Percentiles rank a stretch among this genome's conserved stretches.
These are phyloP conservation scores for Macrophya annulata DNA, from an alignment of 2,888 invertebrate species.

Conservation along the genomic window DNA sequence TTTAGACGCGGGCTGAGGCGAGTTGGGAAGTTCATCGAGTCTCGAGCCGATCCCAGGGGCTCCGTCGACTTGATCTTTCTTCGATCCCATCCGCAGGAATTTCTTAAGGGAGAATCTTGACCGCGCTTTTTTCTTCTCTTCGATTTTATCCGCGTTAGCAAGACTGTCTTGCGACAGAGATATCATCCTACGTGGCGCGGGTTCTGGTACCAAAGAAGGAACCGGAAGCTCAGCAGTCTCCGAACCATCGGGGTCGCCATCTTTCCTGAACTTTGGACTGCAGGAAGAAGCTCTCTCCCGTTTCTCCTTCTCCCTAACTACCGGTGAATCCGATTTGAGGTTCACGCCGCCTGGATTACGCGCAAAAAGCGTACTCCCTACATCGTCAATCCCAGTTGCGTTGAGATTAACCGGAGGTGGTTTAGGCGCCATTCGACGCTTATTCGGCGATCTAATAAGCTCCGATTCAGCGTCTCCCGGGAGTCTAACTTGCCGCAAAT, in stretches of 20 bases:
- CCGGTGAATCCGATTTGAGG: slow-evolving; percentile 85
- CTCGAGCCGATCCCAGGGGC: slow-evolving; percentile 80
- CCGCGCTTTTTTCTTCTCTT: slow-evolving; percentile 86
- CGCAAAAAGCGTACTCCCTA: slow-evolving; percentile 82
- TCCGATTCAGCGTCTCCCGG: slow-evolving; percentile 62
- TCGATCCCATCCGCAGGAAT: slow-evolving; percentile 89
- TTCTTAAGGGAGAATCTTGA: slow-evolving; percentile 91
- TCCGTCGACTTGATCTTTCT: slow-evolving; percentile 85
- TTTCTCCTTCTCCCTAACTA: slow-evolving; percentile 89
- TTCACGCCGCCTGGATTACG: slow-evolving; percentile 81
- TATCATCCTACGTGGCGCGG: slow-evolving; percentile 86
- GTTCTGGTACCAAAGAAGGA: slow-evolving; percentile 81
- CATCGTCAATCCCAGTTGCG: slow-evolving; percentile 79
- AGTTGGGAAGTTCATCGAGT: slow-evolving; percentile 82
- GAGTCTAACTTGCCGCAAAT: slow-evolving; percentile 56
- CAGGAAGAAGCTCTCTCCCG: slow-evolving; percentile 86
- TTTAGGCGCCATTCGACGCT: slow-evolving; percentile 88
- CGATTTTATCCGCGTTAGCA: slow-evolving; percentile 75
- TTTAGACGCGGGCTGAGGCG: slow-evolving; percentile 83
- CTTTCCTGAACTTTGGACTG: slow-evolving; percentile 83
- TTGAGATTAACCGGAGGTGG: slow-evolving; percentile 81
- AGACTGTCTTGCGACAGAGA: slow-evolving; percentile 90
- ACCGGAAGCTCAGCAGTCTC: slow-evolving; percentile 61
- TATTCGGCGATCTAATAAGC: slow-evolving; percentile 82
- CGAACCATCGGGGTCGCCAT: slow-evolving; percentile 72